Conservation (phyloP, 2,113 vertebrate genomes). For the Psilopogon haemacephalus region DNA sequence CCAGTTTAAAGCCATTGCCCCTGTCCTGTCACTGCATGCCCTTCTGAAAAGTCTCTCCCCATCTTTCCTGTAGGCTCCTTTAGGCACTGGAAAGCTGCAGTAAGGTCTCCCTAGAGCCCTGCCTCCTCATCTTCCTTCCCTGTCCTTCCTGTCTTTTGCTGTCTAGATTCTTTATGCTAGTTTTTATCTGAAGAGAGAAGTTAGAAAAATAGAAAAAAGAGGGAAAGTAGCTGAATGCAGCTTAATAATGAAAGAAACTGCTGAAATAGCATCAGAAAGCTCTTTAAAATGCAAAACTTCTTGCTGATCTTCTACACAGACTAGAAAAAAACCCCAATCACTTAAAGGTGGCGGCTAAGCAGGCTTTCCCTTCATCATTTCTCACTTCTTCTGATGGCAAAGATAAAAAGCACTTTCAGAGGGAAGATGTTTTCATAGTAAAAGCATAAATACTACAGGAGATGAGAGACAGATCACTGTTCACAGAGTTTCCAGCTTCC, state of each 20-base stretch:
- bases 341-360: conserved; percentile 11
- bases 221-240: not conserved
- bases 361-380: conserved; percentile 21
- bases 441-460: not conserved
- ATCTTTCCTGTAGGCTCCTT: not conserved
- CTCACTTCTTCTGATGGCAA: conserved; percentile 29
- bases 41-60: not conserved
- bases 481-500: not conserved
- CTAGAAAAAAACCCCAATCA: not conserved
- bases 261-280: conserved; percentile 45
- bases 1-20: not conserved
- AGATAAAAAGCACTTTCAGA: conserved; percentile 32
- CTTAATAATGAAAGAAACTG: conserved; percentile 48
- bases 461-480: not conserved
- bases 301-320: not conserved
- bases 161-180: not conserved
- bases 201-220: not conserved
- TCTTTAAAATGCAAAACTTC: conserved; percentile 41
- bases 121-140: not conserved
- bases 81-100: not conserved
- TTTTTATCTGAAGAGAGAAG: not conserved
- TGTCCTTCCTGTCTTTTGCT: not conserved
- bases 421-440: conserved; percentile 10
- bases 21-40: not conserved
- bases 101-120: not conserved